These are phyloP conservation scores for Hirundo rustica DNA, from an alignment of 2,797 vertebrate genomes.

Conservation along the genomic window DNA sequence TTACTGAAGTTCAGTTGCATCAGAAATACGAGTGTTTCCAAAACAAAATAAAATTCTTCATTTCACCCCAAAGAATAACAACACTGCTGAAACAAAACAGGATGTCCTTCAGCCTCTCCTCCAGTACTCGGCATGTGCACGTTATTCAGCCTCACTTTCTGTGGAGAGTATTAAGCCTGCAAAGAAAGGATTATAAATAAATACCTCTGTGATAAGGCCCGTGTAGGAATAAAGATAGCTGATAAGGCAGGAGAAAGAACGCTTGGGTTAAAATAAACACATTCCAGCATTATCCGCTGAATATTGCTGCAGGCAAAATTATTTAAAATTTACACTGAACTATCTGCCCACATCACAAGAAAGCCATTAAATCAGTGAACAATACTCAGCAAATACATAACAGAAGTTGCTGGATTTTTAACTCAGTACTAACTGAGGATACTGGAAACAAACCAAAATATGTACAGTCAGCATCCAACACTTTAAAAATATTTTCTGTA, in stretches of 20 bases:
- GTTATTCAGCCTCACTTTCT: background rate
- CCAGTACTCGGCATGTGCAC: background rate
- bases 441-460: background rate
- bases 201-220: slow-evolving; percentile 35
- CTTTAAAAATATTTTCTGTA: background rate
- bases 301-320: background rate
- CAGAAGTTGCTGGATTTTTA: background rate
- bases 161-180: slow-evolving; percentile 9
- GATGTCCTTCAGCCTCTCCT: slow-evolving; percentile 48
- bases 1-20: background rate
- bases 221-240: background rate
- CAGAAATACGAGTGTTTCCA: background rate
- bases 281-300: background rate
- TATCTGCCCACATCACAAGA: background rate
- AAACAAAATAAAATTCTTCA: slow-evolving; percentile 1
- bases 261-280: slow-evolving; percentile 11
- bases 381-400: background rate
- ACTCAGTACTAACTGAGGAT: background rate
- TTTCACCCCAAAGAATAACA: slow-evolving; percentile 20
- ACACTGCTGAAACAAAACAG: background rate
- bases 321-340: background rate
- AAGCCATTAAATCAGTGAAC: background rate
- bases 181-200: slow-evolving; percentile 58
- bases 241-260: slow-evolving; percentile 33
- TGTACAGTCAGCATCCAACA: background rate